Evolutionary conservation across 2,888 invertebrate genomes (phyloP), one percentile per base, ranked within the genome.

Genomic region (Drosophila cognata): DNA sequence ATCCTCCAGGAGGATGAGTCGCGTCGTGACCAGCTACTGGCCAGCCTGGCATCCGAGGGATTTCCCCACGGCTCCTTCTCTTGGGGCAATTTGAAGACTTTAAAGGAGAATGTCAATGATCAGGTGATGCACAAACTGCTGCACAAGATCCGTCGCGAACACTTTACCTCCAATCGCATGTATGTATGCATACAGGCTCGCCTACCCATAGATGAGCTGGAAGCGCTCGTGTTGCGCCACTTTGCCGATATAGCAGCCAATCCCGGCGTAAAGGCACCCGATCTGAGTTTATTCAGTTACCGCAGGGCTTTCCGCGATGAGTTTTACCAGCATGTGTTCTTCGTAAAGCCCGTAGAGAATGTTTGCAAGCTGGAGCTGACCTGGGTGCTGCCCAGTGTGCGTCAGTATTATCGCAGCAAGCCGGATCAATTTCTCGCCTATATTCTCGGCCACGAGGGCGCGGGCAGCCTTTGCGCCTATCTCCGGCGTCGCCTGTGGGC

Each of bases 101-200:
- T 98, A 13, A 94, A 94, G 48, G 96, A 96, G 18, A 94, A 94
- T 28, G 93, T 94, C 4, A 93, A 94, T 16, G 96, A 96, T 76
- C 95, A 96, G 46, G 94, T 94, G 46, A 93, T 98, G 3, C 95
- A 97, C 87, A 92, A 94, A 35, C 94, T 95, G 3, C 94, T 97
- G 8, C 96, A 97, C 82, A 95, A 96, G 68, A 98, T 97, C 88
- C 94, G 97, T 43, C 94, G 94, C 86, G 94, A 95, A 29, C 96
- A 97, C 92, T 98, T 98, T 91, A 96, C 97, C 43, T 97, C 97
- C 11, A 96, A 98, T 88, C 95, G 97, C 79, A 98, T 98, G 98
- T 97, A 96, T 11, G 93, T 98, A 4, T 96, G 97, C 52, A 94
- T 98, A 28, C 97, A 97, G 94, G 96, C 96, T 36, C 89, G 91